phyloP scores from a whole-genome alignment of 2,888 invertebrate genomes.

The Spilarctia lutea region DNA sequence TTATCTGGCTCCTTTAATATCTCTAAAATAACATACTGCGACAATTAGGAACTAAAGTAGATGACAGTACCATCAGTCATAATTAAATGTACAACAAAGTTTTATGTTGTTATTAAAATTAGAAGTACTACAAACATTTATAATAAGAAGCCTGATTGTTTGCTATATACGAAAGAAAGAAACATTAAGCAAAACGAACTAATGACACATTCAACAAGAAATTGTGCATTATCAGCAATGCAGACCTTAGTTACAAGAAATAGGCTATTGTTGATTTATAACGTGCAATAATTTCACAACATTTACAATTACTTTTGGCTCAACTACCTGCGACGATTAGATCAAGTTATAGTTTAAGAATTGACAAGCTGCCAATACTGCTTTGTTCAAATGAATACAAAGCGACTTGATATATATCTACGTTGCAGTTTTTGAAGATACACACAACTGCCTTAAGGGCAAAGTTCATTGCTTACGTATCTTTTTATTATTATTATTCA shows the following conservation, averaged over 20 bases:
- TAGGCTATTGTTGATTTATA: background rate
- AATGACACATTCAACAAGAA: background rate
- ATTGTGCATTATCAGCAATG: background rate
- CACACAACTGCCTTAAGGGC: background rate
- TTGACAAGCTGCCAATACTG: conserved; percentile 11
- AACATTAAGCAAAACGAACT: background rate
- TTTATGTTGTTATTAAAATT: too few species aligned
- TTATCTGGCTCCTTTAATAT: background rate
- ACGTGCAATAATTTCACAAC: background rate
- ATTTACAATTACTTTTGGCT: conserved; percentile 7
- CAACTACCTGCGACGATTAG: background rate
- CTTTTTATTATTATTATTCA: background rate
- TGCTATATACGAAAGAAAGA: background rate
- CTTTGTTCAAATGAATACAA: background rate
- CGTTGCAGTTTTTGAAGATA: background rate
- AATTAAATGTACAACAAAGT: too few species aligned
- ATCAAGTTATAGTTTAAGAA: background rate
- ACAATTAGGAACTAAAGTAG: too few species aligned
- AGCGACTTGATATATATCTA: background rate
- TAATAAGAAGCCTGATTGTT: too few species aligned
- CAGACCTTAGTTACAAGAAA: background rate
- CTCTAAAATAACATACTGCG: too few species aligned
- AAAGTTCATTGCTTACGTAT: background rate
- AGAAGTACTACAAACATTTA: too few species aligned
- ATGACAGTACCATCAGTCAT: too few species aligned